phyloP scores from a whole-genome alignment of 2,113 vertebrate species.

The Castor canadensis region DNA sequence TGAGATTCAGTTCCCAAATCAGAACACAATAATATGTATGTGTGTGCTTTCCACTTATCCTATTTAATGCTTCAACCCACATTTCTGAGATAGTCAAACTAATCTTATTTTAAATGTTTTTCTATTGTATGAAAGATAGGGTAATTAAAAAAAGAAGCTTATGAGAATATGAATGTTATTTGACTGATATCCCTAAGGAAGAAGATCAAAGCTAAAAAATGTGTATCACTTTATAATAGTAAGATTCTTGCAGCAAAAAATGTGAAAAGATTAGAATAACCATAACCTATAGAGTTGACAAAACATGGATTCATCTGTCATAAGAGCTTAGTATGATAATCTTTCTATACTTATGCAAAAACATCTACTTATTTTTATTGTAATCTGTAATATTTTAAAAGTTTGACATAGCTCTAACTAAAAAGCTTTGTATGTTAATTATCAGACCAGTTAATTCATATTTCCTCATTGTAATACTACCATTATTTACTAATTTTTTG shows the following conservation, averaged over 20 bases:
- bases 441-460: background rate
- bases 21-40: background rate
- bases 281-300: slow-evolving; percentile 8
- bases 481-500: background rate
- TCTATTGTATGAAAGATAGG: background rate
- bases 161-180: background rate
- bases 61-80: slow-evolving; percentile 43
- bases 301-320: background rate
- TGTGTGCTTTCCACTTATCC: slow-evolving; percentile 32
- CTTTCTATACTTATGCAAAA: background rate
- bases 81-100: background rate
- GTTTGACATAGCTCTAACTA: background rate
- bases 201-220: slow-evolving; percentile 49
- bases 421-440: background rate
- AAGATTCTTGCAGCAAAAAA: slow-evolving; percentile 2
- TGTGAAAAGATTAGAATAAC: background rate
- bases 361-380: background rate
- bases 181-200: slow-evolving; percentile 29
- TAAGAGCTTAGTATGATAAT: background rate
- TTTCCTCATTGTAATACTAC: background rate
- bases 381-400: background rate
- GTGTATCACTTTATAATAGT: slow-evolving; percentile 32
- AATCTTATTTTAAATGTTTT: slow-evolving; percentile 50
- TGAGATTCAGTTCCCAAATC: background rate
- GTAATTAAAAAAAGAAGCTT: slow-evolving; percentile 69